These are phyloP conservation scores for Calcarius lapponicus DNA, from an alignment of 2,797 vertebrate species.

Conservation along the genomic window DNA sequence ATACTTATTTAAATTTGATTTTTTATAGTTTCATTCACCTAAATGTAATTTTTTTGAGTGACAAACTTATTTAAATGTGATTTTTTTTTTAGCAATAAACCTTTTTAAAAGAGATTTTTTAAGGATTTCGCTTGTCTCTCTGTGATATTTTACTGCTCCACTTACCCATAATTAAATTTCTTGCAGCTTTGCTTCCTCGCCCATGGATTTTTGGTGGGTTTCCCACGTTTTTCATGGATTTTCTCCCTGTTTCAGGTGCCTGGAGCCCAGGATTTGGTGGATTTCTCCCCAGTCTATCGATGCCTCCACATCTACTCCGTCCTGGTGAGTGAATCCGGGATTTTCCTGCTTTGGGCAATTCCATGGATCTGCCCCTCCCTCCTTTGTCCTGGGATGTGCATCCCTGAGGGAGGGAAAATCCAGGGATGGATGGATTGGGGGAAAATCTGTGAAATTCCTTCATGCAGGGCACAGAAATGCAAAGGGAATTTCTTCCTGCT, in stretches of 20 bases:
- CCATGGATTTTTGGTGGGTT: rapidly evolving
- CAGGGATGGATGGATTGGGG: not conserved
- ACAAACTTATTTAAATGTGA: too few relatives aligned
- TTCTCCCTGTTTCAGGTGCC: constrained; percentile 78
- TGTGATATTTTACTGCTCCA: not conserved
- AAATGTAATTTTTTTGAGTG: not conserved
- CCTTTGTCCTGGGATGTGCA: rapidly evolving
- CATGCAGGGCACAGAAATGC: not conserved
- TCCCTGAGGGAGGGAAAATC: not conserved
- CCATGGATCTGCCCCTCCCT: not conserved
- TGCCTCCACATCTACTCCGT: constrained; percentile 97
- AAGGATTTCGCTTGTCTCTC: rapidly evolving
- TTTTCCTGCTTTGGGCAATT: not conserved
- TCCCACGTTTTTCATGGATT: not conserved
- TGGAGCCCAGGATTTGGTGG: constrained; percentile 93
- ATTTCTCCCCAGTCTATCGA: constrained; percentile 95
- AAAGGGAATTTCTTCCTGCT: not conserved
- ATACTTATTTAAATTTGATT: not conserved
- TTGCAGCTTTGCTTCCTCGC: rapidly evolving
- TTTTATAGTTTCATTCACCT: not conserved
- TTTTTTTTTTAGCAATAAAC: not conserved
- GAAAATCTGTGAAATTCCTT: not conserved
- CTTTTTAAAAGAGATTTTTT: not conserved
- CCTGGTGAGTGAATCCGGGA: constrained; percentile 81
- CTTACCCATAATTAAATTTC: not conserved